Evolutionary conservation across 92 coral and sea anemone genomes (phyloP), one percentile per base, ranked within the genome.

Genomic region (Porites evermanni): DNA sequence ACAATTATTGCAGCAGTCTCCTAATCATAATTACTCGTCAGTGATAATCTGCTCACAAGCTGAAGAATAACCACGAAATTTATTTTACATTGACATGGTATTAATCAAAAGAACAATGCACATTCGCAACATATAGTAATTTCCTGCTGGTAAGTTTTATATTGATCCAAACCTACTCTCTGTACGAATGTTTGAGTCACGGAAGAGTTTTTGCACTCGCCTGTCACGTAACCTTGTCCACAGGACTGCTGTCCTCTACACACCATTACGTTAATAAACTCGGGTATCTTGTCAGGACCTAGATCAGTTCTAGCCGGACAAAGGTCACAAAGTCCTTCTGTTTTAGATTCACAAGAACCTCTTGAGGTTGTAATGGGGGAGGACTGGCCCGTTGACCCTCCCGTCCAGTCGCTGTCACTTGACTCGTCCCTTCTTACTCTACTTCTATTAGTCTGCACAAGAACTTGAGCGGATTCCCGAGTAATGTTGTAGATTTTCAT

Each of bases 261-360:
- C n/a, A 72, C 16, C 69, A 89, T 71, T 84, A 84, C 92, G 24
- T 89, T 89, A 20, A 84, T 89, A 32, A 23, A 84, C 1, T 81
- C 86, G 3, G 92, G 89, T 9, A 54, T 13, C 70, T 26, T 84
- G 77, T 1, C 21, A 7, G 79, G 85, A 9, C 92, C 92, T 64
- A 89, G 76, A 58, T 89, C 92, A 54, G 92, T 89, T 3, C 18
- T 14, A 17, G 77, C 83, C 7, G 84, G 82, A 71, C 92, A 89
- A 20, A 82, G 75, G 7, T 67, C 18, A 26, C 92, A 89, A 24
- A 84, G 82, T 75, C 77, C 77, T 19, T 70, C 77, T 17, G 23
- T 78, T 21, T 75, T 75, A 18, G 16, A 52, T 70, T 78, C 67
- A 8, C 88, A 85, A 1, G 77, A 26, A 16, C 76, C 88, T 11